Conservation (phyloP, 2,888 invertebrate species). For the Pogonocherus hispidulus region DNA sequence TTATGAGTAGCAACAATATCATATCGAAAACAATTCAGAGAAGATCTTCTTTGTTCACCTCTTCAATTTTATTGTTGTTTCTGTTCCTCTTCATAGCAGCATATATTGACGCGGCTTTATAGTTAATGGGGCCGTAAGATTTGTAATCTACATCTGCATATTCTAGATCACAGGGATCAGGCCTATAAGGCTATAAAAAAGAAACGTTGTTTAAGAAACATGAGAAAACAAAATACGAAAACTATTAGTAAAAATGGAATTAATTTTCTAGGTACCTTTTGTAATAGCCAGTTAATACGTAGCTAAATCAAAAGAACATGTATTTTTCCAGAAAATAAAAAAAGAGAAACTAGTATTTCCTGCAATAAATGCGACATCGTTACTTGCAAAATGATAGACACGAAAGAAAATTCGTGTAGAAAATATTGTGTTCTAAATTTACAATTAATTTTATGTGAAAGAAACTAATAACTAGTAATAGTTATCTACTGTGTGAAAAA, state of each 20-base stretch:
- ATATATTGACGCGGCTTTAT: constrained; percentile 89
- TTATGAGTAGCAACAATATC: constrained; percentile 34
- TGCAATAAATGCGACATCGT: too few relatives aligned
- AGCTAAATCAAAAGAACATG: background rate
- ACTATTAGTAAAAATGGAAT: constrained; percentile 31
- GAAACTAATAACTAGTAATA: background rate
- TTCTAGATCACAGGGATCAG: constrained; percentile 84
- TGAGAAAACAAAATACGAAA: constrained; percentile 9
- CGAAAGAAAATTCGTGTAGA: too few relatives aligned
- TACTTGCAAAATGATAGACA: too few relatives aligned
- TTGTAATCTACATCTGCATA: constrained; percentile 92
- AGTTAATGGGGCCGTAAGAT: constrained; percentile 92
- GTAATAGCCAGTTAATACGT: constrained; percentile 1
- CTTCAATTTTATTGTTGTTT: constrained; percentile 63
- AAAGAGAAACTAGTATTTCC: too few relatives aligned
- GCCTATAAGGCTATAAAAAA: constrained; percentile 80
- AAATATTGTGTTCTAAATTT: constrained; percentile 50
- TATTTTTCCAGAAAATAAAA: constrained; percentile 22
- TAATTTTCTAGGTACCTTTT: constrained; percentile 30
- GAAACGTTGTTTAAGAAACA: constrained; percentile 21
- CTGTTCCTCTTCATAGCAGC: constrained; percentile 80
- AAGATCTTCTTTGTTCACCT: constrained; percentile 62
- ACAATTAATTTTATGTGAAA: constrained; percentile 44
- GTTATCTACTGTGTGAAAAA: constrained; percentile 25
- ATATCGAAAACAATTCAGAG: constrained; percentile 55